Conservation (phyloP, 2,797 vertebrate genomes). For the Lagodon rhomboides region DNA sequence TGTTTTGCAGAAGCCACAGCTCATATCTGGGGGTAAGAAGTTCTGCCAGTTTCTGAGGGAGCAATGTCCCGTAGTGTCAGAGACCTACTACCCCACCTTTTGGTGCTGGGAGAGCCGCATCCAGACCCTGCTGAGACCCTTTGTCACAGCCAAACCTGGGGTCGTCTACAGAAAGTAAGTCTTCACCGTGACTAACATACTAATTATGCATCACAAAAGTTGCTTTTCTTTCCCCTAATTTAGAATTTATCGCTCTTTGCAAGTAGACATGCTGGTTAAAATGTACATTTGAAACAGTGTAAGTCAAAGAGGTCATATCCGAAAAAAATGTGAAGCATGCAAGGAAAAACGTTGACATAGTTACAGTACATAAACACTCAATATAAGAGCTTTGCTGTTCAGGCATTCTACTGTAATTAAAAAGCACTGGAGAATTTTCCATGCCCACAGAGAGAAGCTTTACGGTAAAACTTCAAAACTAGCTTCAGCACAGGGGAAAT, state of each 20-base stretch:
- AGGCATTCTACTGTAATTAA: background rate
- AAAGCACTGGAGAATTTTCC: background rate
- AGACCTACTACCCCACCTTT: conserved; percentile 97
- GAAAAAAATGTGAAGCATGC: background rate
- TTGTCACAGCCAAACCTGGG: conserved; percentile 94
- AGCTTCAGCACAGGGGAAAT: conserved; percentile 25
- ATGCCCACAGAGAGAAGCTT: conserved; percentile 6
- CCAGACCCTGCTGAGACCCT: conserved; percentile 96
- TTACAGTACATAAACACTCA: background rate
- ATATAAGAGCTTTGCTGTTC: background rate
- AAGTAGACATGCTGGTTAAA: background rate
- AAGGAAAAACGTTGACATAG: background rate
- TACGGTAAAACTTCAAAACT: conserved; percentile 6
- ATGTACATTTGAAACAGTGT: background rate
- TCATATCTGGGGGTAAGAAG: conserved; percentile 92
- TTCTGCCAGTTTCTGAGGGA: conserved; percentile 94
- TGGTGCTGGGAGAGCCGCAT: conserved; percentile 99
- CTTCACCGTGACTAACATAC: background rate
- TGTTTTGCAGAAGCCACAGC: conserved; percentile 92
- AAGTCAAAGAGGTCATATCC: background rate
- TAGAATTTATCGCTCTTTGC: background rate
- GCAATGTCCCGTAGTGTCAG: conserved; percentile 95
- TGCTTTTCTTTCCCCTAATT: background rate
- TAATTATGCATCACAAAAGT: background rate
- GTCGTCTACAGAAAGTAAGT: conserved; percentile 97